These are phyloP conservation scores for Hippotragus niger DNA, from an alignment of 2,113 vertebrate genomes.

Conservation along the genomic window DNA sequence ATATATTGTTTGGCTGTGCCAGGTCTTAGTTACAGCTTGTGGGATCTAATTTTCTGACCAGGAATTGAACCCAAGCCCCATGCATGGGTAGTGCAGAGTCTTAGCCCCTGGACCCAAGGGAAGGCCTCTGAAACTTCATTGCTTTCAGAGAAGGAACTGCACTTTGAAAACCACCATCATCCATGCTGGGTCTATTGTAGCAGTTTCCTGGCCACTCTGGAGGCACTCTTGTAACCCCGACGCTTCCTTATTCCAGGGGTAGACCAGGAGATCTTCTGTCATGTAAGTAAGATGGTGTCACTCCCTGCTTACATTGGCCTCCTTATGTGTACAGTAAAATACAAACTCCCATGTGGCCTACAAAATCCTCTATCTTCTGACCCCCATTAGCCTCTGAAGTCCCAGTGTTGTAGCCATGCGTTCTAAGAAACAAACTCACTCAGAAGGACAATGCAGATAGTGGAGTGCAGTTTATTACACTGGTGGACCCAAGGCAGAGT, in stretches of 20 bases:
- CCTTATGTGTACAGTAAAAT: not conserved
- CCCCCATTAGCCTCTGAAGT: not conserved
- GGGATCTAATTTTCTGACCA: not conserved
- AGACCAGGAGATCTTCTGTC: not conserved
- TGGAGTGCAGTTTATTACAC: not conserved
- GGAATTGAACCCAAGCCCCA: not conserved
- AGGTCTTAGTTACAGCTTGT: not conserved
- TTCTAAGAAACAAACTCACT: not conserved
- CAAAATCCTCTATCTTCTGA: not conserved
- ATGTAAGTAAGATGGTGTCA: not conserved
- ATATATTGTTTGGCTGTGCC: not conserved
- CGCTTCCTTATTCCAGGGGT: not conserved
- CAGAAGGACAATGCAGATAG: not conserved
- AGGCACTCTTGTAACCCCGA: not conserved
- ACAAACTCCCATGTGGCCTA: not conserved
- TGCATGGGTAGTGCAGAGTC: not conserved
- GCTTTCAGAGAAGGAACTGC: not conserved
- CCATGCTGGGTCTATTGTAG: not conserved
- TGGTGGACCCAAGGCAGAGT: accelerated
- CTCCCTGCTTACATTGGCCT: not conserved
- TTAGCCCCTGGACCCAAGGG: not conserved
- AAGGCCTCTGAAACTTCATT: not conserved
- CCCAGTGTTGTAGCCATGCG: not conserved
- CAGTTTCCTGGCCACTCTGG: not conserved
- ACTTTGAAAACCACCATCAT: not conserved